Percentiles rank a stretch among this genome's conserved stretches.
These are phyloP conservation scores for Bos indicus DNA, from an alignment of 2,113 vertebrate genomes.

Conservation along the genomic window DNA sequence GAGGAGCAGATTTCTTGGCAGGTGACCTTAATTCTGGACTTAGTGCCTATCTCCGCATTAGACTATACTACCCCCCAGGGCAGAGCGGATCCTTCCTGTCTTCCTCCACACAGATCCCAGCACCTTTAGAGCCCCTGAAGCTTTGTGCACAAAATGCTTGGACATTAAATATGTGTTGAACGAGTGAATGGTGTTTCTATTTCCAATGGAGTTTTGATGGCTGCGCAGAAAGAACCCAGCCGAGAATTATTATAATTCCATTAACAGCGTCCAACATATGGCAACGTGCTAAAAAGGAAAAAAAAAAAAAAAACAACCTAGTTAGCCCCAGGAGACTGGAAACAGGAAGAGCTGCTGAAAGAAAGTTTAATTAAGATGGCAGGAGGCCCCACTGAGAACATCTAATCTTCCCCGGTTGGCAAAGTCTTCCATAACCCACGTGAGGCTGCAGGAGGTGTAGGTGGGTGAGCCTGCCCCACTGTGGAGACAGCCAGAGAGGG, in stretches of 20 bases:
- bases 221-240: neutral
- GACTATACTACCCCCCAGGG: neutral
- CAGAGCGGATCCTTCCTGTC: neutral
- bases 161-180: neutral
- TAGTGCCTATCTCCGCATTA: neutral
- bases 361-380: slow-evolving; percentile 36
- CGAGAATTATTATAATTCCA: neutral
- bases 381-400: neutral
- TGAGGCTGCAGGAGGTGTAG: neutral
- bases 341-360: neutral
- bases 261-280: neutral
- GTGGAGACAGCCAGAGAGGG: neutral
- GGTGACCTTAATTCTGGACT: neutral
- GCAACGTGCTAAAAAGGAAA: neutral
- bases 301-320: neutral
- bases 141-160: neutral
- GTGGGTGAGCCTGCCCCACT: neutral
- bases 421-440: neutral
- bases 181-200: neutral
- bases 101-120: neutral
- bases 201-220: neutral
- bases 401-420: neutral
- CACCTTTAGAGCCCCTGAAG: neutral
- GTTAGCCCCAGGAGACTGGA: neutral
- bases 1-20: neutral